Percentiles rank a stretch among this genome's conserved stretches.
These are phyloP conservation scores for Pimephales promelas DNA, from an alignment of 2,113 vertebrate genomes.

Conservation along the genomic window DNA sequence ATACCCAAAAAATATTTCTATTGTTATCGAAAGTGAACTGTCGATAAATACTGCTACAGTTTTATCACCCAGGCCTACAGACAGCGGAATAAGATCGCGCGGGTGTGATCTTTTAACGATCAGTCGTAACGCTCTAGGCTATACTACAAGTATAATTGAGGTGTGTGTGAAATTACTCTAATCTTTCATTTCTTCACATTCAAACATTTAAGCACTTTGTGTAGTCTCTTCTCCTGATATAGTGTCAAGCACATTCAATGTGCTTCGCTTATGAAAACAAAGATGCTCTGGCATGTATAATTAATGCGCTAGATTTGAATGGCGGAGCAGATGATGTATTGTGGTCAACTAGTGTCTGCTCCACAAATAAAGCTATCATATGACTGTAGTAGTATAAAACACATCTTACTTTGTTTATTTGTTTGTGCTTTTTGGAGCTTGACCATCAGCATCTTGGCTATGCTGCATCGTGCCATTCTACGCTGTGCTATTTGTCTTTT, in stretches of 20 bases:
- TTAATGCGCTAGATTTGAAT: slow-evolving; percentile 18
- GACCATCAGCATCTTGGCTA: neutral
- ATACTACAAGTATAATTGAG: too few species aligned
- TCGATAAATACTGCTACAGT: too few species aligned
- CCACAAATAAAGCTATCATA: neutral
- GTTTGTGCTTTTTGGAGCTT: neutral
- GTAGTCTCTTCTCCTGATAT: neutral
- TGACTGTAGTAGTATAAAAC: neutral
- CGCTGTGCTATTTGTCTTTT: neutral
- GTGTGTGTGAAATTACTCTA: neutral
- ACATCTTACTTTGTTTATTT: neutral
- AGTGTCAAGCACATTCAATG: neutral
- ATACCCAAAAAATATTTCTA: too few species aligned
- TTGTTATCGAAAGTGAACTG: too few species aligned
- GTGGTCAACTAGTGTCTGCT: neutral
- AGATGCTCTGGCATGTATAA: slow-evolving; percentile 17
- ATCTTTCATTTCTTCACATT: neutral
- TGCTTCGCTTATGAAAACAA: slow-evolving; percentile 7
- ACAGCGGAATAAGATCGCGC: too few species aligned
- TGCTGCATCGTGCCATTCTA: neutral
- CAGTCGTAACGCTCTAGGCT: too few species aligned
- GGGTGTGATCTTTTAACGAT: too few species aligned
- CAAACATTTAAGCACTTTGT: neutral
- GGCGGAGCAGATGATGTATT: neutral
- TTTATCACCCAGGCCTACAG: too few species aligned